A percentile compares a stretch with the other conserved stretches of the same genome.
Evolutionary conservation across 2,113 vertebrate species (phyloP).

Genomic region (Piprites chloris): DNA sequence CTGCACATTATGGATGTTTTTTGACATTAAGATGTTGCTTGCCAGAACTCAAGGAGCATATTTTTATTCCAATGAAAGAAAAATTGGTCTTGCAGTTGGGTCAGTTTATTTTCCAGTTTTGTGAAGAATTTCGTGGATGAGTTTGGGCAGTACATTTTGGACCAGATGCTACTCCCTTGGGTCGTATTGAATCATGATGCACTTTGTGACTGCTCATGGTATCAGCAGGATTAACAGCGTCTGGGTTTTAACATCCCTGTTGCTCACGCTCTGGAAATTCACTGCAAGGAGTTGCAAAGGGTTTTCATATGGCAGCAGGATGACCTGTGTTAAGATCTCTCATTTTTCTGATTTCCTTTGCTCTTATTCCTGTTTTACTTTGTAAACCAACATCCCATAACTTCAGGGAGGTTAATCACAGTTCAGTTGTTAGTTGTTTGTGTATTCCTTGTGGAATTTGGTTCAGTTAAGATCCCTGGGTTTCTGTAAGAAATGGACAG

Average conservation of each 20-base stretch:
- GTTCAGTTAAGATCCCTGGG: fast-evolving
- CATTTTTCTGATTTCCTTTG: neutral
- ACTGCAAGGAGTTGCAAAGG: neutral
- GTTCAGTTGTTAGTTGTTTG: neutral
- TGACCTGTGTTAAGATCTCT: neutral
- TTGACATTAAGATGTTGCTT: neutral
- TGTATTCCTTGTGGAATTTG: neutral
- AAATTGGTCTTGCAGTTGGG: neutral
- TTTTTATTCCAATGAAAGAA: neutral
- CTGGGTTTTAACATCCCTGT: neutral
- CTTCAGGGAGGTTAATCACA: neutral
- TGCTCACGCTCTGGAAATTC: neutral
- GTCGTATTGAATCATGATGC: neutral
- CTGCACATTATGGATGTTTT: neutral
- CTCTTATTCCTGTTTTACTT: neutral
- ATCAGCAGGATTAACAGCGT: neutral
- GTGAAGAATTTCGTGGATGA: neutral
- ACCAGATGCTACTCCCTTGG: neutral
- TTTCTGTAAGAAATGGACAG: neutral
- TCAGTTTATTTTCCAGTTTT: neutral
- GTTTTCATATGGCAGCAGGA: neutral
- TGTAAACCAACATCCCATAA: neutral
- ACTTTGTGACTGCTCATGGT: neutral
- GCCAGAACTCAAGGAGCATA: neutral
- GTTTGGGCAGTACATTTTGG: neutral